A percentile compares a stretch with the other conserved stretches of the same genome.
These are phyloP conservation scores for Erebia palarica DNA, from an alignment of 2,888 invertebrate species.

Conservation along the genomic window DNA sequence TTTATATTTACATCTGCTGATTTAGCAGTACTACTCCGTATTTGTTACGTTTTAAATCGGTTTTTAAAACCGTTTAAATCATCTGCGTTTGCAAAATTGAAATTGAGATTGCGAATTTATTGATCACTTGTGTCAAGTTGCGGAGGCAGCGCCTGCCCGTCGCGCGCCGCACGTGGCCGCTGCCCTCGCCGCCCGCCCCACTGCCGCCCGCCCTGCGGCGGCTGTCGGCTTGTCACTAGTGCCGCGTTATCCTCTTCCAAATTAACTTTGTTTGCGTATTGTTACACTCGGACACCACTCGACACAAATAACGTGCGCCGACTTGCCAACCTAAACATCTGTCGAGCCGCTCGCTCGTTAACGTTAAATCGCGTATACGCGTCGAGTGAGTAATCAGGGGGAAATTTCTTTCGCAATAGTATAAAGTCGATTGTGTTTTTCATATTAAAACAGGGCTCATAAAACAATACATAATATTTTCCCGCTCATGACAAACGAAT, in stretches of 20 bases:
- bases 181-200: constrained; percentile 28
- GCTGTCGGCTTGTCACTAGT: constrained; percentile 47
- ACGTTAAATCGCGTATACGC: constrained; percentile 24
- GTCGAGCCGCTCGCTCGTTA: constrained; percentile 28
- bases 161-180: constrained; percentile 28
- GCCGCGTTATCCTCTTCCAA: constrained; percentile 59
- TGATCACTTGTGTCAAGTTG: constrained; percentile 33
- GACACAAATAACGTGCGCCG: constrained; percentile 56
- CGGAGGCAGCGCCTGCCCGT: constrained; percentile 29
- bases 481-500: constrained; percentile 66
- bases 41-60: too few relatives aligned
- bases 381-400: constrained; percentile 18
- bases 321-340: constrained; percentile 42
- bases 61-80: neutral
- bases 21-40: too few relatives aligned
- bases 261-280: constrained; percentile 75
- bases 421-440: constrained; percentile 11
- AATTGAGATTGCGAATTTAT: constrained; percentile 33
- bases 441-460: constrained; percentile 19
- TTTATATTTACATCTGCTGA: too few relatives aligned
- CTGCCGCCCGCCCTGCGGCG: constrained; percentile 44
- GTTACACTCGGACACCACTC: constrained; percentile 54
- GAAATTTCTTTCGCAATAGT: constrained; percentile 9
- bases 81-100: constrained; percentile 30
- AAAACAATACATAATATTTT: constrained; percentile 65